Evolutionary conservation across 1,140 invertebrate genomes (phyloP).

Genomic region (Gyrodactylus salaris): DNA sequence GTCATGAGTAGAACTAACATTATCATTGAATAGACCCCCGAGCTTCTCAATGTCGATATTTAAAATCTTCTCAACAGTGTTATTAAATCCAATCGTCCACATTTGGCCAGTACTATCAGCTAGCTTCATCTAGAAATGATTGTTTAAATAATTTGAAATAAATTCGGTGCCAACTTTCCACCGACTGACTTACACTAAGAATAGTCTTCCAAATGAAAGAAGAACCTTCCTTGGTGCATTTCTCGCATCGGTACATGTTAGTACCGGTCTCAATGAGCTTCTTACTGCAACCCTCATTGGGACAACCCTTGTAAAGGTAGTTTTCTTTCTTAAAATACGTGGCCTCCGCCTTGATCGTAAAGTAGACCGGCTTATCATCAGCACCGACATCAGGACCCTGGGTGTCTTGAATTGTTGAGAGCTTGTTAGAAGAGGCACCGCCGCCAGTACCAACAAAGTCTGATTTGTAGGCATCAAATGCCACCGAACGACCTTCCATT

Average conservation of each 20-base stretch:
- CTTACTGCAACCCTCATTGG: conserved; percentile 50
- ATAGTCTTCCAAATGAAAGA: conserved; percentile 55
- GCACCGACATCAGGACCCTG: conserved; percentile 10
- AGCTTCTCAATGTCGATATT: neutral
- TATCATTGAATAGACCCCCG: neutral
- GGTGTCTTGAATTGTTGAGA: conserved; percentile 8
- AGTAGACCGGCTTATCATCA: conserved; percentile 40
- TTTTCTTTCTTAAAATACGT: conserved; percentile 38
- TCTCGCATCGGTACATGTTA: conserved; percentile 60
- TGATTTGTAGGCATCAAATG: conserved; percentile 11
- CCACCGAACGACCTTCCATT: conserved; percentile 25
- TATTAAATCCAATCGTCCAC: neutral
- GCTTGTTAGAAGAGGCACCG: conserved; percentile 8
- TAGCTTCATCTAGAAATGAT: neutral
- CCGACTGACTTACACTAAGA: conserved; percentile 29
- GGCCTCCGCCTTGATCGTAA: conserved; percentile 32
- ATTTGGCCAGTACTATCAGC: neutral
- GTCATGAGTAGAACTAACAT: neutral
- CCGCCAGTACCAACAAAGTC: conserved; percentile 12
- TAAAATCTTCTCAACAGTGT: neutral
- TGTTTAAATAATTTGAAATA: neutral
- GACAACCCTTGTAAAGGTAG: conserved; percentile 41
- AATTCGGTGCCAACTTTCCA: neutral
- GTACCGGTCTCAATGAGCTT: conserved; percentile 55
- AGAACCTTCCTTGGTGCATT: conserved; percentile 46